phyloP scores from a whole-genome alignment of 2,113 vertebrate species.

The Apaloderma vittatum region DNA sequence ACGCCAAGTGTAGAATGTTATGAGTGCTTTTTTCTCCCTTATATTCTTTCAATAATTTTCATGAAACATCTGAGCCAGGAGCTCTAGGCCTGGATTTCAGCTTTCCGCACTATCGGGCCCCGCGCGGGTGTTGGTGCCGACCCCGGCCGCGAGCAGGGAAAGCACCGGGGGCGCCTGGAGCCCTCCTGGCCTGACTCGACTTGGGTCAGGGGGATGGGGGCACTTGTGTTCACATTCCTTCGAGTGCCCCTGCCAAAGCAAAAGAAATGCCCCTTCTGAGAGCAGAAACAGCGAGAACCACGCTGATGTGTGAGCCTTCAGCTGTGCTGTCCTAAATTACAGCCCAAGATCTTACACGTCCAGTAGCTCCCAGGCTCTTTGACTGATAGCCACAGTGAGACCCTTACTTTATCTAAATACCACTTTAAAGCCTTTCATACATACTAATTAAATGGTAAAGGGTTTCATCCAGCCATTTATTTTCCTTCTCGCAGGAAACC shows the following conservation, averaged over 20 bases:
- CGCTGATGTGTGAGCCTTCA: not conserved
- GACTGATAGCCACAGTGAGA: not conserved
- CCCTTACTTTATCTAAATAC: not conserved
- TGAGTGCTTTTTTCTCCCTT: rapidly evolving
- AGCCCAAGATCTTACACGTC: rapidly evolving
- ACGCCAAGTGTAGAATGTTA: not conserved
- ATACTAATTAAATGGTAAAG: no score
- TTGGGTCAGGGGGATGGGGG: no score
- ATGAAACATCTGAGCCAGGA: rapidly evolving
- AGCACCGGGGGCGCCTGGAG: no score
- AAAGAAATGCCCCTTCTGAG: not conserved
- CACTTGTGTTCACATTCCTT: no score
- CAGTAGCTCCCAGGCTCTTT: not conserved
- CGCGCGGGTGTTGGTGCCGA: no score
- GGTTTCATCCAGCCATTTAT: not conserved
- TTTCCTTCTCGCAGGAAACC: not conserved
- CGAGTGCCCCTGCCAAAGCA: no score
- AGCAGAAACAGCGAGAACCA: rapidly evolving
- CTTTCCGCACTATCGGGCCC: no score
- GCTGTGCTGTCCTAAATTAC: not conserved
- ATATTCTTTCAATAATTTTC: not conserved
- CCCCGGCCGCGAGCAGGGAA: no score
- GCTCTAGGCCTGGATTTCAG: not conserved
- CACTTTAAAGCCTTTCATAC: not conserved
- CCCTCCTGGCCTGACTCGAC: no score